Evolutionary conservation across 2,888 invertebrate species (phyloP), one percentile per base, ranked within the genome.

Genomic region (Coenonympha glycerion): DNA sequence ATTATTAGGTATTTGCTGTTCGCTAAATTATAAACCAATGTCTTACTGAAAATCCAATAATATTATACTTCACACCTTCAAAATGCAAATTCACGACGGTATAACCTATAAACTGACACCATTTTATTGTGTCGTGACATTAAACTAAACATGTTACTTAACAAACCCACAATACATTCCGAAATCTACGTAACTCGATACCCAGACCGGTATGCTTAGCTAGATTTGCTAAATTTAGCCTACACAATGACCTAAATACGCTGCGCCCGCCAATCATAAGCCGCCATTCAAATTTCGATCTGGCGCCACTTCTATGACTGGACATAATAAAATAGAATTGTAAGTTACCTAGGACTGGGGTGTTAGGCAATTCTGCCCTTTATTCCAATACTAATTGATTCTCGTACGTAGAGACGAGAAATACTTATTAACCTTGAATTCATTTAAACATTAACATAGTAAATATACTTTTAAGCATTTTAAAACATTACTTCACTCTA

Each of bases 161-260:
- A 53, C 45, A 40, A 53, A 46, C 48, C 53, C 36, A 59, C 59
- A 52, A 50, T 53, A 57, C 55, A 56, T 59, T 56, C 56, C 53
- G 42, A 50, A 56, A 49, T 53, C 41, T 37, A 47, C 44, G 53
- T 55, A 52, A 53, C 48, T 53, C 24, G 45, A 50, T 45, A 48
- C 36, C 41, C 8, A 42, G 30, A 47, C 47, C 42, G 41, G 52
- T 50, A 59, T 68, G 60, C 71, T 71, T 68, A 66, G 69, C 68
- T 69, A 54, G 55, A 52, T 73, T 76, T 71, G 64, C 73, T 78
- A 76, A 76, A 73, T 74, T 71, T 78, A 71, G 71, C 83, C 84
- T 78, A 84, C 83, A 76, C 79, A 68, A 68, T 80, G 86, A 83
- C 86, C 86, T 72, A 85, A 77, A 85, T 85, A 73, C 71, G 65